Evolutionary conservation across 1,140 invertebrate species (phyloP).

Genomic region (Pseudobourletiella spinata): DNA sequence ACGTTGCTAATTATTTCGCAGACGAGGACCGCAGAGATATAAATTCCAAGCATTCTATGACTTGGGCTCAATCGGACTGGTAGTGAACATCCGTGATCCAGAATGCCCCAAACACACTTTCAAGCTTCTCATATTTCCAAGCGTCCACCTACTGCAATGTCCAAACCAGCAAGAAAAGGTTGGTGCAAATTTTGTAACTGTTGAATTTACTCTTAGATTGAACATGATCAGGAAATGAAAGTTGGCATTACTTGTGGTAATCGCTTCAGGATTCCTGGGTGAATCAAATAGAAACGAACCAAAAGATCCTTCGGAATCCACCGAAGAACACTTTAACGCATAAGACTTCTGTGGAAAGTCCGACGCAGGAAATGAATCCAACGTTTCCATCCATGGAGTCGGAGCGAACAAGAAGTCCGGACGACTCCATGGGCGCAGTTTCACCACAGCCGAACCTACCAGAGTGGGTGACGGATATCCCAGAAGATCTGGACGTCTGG

Average conservation of each 20-base stretch:
- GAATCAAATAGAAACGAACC: conserved; percentile 29
- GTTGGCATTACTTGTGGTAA: too few species aligned
- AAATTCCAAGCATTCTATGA: conserved; percentile 85
- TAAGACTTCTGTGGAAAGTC: conserved; percentile 22
- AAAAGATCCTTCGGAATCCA: conserved; percentile 34
- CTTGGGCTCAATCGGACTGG: conserved; percentile 71
- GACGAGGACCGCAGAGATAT: conserved; percentile 70
- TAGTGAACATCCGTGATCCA: conserved; percentile 90
- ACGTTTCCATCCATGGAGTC: conserved; percentile 22
- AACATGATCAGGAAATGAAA: neutral
- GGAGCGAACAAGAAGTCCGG: conserved; percentile 29
- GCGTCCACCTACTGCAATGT: conserved; percentile 85
- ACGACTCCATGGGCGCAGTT: conserved; percentile 22
- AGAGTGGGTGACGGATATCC: conserved; percentile 84
- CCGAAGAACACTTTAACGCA: conserved; percentile 2
- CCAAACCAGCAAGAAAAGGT: conserved; percentile 70
- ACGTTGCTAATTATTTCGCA: too few species aligned
- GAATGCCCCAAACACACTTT: conserved; percentile 85
- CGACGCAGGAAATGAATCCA: conserved; percentile 18
- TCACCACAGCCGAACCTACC: conserved; percentile 43
- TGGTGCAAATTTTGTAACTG: too few species aligned
- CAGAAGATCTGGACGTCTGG: conserved; percentile 90
- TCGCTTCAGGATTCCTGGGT: conserved; percentile 31
- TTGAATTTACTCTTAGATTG: too few species aligned
- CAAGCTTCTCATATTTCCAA: conserved; percentile 87